Percentiles rank a stretch among this genome's conserved stretches.
Conservation (phyloP, 1,140 invertebrate species). For the Sycophaga agraensis region DNA sequence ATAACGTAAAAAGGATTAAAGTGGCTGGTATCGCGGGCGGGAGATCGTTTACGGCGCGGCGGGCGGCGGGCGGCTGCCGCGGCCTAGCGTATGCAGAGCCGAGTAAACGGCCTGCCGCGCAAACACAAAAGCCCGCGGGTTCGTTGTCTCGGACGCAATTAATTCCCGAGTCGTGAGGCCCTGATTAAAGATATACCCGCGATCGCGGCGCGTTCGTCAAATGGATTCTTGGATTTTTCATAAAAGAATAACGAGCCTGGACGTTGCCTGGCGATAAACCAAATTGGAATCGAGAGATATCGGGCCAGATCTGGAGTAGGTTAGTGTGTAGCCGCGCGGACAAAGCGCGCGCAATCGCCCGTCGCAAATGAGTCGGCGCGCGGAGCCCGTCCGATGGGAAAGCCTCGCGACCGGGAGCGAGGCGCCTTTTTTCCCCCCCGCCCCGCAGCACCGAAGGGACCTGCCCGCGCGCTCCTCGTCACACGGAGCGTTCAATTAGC, state of each 20-base stretch:
- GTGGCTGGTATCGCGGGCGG: too few species aligned
- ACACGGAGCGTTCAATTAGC: background rate
- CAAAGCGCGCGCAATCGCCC: background rate
- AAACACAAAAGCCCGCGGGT: too few species aligned
- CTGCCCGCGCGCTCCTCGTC: background rate
- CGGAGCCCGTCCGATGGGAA: background rate
- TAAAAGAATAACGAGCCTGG: background rate
- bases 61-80: too few species aligned
- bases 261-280: background rate
- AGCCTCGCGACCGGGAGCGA: too few species aligned
- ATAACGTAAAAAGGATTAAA: too few species aligned
- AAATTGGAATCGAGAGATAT: background rate
- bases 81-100: too few species aligned
- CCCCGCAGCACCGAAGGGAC: too few species aligned
- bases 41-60: too few species aligned
- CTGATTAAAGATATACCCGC: constrained; percentile 5
- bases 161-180: background rate
- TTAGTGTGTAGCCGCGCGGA: background rate
- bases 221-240: background rate
- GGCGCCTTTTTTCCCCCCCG: too few species aligned
- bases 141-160: background rate
- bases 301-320: background rate
- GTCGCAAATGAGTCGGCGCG: background rate
- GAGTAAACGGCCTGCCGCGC: too few species aligned
- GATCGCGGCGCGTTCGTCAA: background rate